These are phyloP conservation scores for Metellina segmentata DNA, from an alignment of 2,888 invertebrate species.

Conservation along the genomic window DNA sequence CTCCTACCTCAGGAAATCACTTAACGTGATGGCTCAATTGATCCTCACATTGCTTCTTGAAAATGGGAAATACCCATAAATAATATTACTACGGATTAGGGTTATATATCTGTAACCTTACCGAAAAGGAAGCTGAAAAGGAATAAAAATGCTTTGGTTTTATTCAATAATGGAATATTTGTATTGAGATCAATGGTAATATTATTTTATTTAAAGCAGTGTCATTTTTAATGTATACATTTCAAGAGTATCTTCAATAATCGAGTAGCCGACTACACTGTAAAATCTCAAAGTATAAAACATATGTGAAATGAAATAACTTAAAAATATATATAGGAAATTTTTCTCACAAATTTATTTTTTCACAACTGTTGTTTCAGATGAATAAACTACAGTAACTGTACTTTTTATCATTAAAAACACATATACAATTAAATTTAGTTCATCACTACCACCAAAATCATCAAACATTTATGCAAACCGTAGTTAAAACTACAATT, in stretches of 20 bases:
- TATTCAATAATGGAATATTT: no score
- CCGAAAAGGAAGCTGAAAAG: no score
- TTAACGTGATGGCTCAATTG: conserved; percentile 7
- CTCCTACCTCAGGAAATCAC: not conserved
- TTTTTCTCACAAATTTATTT: not conserved
- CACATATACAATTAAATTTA: not conserved
- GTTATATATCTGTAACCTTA: not conserved
- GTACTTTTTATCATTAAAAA: not conserved
- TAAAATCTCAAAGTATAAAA: no score
- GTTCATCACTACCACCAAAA: not conserved
- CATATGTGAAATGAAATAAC: no score
- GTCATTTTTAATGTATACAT: no score
- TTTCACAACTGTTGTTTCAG: not conserved
- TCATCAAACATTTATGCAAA: not conserved
- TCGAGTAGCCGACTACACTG: no score
- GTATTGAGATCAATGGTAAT: no score
- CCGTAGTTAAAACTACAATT: not conserved
- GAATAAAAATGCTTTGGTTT: no score
- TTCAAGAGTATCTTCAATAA: no score
- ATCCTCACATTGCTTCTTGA: conserved; percentile 4
- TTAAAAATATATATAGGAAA: not conserved
- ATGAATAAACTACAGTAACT: not conserved
- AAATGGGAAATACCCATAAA: not conserved
- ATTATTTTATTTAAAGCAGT: no score
- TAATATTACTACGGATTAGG: no score